Evolutionary conservation across 2,113 vertebrate genomes (phyloP), one percentile per base, ranked within the genome.

Genomic region (Oophaga pumilio): DNA sequence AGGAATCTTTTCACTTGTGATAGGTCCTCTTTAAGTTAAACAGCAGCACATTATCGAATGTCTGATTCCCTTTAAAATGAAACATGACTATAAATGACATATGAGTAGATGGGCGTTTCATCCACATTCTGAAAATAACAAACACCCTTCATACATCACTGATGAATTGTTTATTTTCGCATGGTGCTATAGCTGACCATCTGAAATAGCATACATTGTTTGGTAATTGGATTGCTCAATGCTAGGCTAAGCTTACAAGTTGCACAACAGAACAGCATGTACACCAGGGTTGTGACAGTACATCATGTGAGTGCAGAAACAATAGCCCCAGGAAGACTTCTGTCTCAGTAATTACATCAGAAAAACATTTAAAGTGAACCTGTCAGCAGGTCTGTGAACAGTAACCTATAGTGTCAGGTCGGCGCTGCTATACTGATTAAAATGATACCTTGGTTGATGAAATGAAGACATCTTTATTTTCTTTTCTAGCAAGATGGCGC

Each of bases 181-280:
- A 22, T 9, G 22, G 64, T 66, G 20, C 43, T 56, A 7, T 56
- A 56, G 5, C 4, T 13, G 53, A 62, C 20, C 2, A 52, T 17
- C 52, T 17, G 24, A 77, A 53, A 77, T 53, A 50, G 22, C 24
- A 22, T n/a, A 22, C 49, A 56, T 79, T 17, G 1, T 28, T 56
- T 59, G 26, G 13, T 22, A 57, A 28, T 2, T 17, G 13, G 14
- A 79, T 79, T 79, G 76, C 53, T 26, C 24, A 79, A 79, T 57
- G 52, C 52, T 53, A 28, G 5, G 26, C 8, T 56, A 57, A 79
- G 22, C 33, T 24, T 17, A 57, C 24, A 57, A 17, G n/a, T 77
- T 78, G n/a, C 22, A 15, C 20, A 78, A 56, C 50, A 78, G 52
- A 78, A 57, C 76, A 56, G 52, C 57, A 78, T 78, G 76, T 78